Percentiles rank a stretch among this genome's conserved stretches.
phyloP scores from a whole-genome alignment of 1,140 invertebrate genomes.

The Lerema accius region DNA sequence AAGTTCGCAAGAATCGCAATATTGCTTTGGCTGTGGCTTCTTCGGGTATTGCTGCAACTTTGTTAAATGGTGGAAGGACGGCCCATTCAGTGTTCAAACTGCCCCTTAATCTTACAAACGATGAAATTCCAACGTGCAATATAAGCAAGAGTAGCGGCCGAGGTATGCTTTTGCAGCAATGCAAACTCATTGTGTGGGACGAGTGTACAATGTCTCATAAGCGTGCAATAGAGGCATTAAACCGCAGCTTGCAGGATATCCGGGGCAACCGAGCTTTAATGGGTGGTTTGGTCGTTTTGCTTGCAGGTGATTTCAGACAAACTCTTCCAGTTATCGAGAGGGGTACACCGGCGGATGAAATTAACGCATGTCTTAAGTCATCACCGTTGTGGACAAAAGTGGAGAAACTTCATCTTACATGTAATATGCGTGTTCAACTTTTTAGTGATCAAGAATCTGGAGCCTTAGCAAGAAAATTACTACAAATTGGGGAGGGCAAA shows the following conservation, averaged over 20 bases:
- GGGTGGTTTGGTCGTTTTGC: conserved; percentile 40
- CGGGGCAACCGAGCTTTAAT: conserved; percentile 36
- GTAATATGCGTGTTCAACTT: no score
- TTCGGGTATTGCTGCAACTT: conserved; percentile 83
- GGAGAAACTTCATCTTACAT: no score
- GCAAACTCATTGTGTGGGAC: conserved; percentile 63
- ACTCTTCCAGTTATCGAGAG: conserved; percentile 72
- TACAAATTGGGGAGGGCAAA: no score
- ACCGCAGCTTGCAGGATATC: conserved; percentile 55
- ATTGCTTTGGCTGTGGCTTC: conserved; percentile 70
- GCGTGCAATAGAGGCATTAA: conserved; percentile 56
- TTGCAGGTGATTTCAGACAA: conserved; percentile 79
- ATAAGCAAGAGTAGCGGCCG: conserved; percentile 39
- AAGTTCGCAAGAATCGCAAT: conserved; percentile 30
- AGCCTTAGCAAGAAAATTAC: no score
- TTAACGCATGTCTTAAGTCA: conserved; percentile 61
- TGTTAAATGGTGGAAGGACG: conserved; percentile 81
- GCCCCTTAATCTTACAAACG: conserved; percentile 43
- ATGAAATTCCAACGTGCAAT: conserved; percentile 40
- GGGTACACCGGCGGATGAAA: conserved; percentile 71
- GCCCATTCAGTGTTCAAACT: conserved; percentile 80
- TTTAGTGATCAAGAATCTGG: no score
- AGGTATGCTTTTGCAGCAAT: conserved; percentile 42
- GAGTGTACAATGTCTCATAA: conserved; percentile 68
- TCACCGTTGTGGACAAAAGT: not conserved